A percentile compares a stretch with the other conserved stretches of the same genome.
These are phyloP conservation scores for Parnassius orleans DNA, from an alignment of 2,888 invertebrate genomes.

Conservation along the genomic window DNA sequence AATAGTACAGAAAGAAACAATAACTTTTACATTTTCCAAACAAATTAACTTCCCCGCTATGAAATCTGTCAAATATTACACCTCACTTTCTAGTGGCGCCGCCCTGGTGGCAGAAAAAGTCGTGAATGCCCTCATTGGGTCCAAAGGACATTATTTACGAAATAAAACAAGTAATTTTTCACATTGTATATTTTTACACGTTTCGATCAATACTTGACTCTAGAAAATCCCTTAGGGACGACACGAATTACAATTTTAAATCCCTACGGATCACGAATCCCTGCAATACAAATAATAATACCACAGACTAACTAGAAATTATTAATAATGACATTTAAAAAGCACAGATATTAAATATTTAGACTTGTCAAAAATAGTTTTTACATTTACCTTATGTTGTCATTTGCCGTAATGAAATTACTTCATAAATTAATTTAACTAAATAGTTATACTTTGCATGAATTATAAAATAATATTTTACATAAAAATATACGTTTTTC, in stretches of 20 bases:
- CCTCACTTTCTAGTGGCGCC: no score
- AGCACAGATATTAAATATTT: conserved; percentile 6
- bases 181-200: conserved; percentile 20
- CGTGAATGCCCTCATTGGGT: no score
- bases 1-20: no score
- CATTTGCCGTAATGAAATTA: neutral
- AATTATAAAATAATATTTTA: neutral
- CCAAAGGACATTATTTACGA: neutral
- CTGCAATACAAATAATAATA: conserved; percentile 13
- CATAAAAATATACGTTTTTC: neutral
- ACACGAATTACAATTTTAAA: conserved; percentile 11
- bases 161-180: conserved; percentile 9
- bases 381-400: neutral
- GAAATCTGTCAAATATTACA: no score
- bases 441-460: neutral
- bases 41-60: no score
- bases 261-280: conserved; percentile 17
- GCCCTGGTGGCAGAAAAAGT: no score
- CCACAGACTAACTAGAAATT: no score
- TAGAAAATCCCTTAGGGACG: conserved; percentile 18
- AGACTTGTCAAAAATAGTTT: conserved; percentile 6
- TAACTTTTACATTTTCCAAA: no score
- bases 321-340: conserved; percentile 8
- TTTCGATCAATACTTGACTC: conserved; percentile 2
- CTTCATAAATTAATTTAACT: neutral